Evolutionary conservation across 2,888 invertebrate species (phyloP).

Genomic region (Tethea ocularis): DNA sequence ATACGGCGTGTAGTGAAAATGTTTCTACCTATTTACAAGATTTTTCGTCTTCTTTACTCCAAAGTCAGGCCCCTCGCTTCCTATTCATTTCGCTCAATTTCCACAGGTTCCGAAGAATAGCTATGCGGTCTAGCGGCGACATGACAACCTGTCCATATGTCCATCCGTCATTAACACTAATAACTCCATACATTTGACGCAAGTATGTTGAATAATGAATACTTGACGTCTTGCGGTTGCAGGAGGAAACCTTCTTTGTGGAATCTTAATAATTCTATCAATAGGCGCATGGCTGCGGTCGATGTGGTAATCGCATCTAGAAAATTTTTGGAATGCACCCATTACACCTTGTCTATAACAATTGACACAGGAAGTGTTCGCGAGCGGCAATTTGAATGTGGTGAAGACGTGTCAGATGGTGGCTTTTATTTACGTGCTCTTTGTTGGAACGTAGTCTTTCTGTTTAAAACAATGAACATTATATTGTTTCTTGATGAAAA

Average conservation of each 20-base stretch:
- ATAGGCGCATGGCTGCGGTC: conserved; percentile 70
- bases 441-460: conserved; percentile 24
- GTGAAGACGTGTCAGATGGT: conserved; percentile 24
- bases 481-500: not conserved
- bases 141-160: conserved; percentile 56
- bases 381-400: conserved; percentile 38
- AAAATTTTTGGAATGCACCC: conserved; percentile 60
- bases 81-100: not conserved
- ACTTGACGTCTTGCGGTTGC: conserved; percentile 68
- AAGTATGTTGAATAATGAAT: conserved; percentile 53
- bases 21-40: too few species aligned
- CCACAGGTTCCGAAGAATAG: conserved; percentile 44
- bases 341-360: conserved; percentile 38
- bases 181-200: conserved; percentile 63
- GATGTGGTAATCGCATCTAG: conserved; percentile 62
- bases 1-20: too few species aligned
- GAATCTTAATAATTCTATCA: conserved; percentile 74
- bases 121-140: conserved; percentile 56
- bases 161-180: conserved; percentile 72
- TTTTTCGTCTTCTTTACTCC: too few species aligned
- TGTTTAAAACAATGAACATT: conserved; percentile 13
- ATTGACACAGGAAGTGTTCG: conserved; percentile 51
- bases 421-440: conserved; percentile 28
- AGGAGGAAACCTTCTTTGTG: conserved; percentile 59
- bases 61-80: conserved; percentile 3